Percentiles rank a stretch among this genome's conserved stretches.
Conservation (phyloP, 1,140 invertebrate genomes). For the Orius laevigatus region DNA sequence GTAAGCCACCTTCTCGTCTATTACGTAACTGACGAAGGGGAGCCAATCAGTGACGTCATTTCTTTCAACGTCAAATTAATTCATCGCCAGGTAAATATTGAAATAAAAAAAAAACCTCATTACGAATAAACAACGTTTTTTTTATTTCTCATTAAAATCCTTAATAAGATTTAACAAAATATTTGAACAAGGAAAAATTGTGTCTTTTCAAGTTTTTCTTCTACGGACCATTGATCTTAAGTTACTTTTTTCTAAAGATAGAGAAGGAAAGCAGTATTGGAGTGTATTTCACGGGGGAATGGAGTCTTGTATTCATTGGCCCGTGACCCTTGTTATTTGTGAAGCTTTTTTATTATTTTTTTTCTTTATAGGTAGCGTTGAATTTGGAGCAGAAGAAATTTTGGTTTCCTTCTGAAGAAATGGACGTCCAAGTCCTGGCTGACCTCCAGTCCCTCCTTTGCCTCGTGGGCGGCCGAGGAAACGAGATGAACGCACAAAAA, state of each 20-base stretch:
- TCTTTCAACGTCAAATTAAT: conserved; percentile 41
- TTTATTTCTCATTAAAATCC: neutral
- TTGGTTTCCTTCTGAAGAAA: conserved; percentile 34
- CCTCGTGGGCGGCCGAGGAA: conserved; percentile 31
- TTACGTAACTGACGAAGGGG: conserved; percentile 54
- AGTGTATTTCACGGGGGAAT: too few species aligned
- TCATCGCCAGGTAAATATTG: conserved; percentile 41
- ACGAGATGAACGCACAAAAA: conserved; percentile 26
- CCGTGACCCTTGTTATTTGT: too few species aligned
- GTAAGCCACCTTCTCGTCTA: conserved; percentile 56
- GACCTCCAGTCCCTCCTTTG: conserved; percentile 37
- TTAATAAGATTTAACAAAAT: neutral
- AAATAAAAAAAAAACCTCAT: conserved; percentile 4
- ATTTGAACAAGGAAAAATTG: too few species aligned
- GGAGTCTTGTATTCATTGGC: too few species aligned
- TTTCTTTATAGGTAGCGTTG: conserved; percentile 30
- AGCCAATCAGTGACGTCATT: conserved; percentile 49
- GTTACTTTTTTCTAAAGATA: too few species aligned
- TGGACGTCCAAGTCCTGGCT: conserved; percentile 35
- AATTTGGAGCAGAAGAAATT: conserved; percentile 35
- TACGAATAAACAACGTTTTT: neutral
- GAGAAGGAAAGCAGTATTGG: too few species aligned
- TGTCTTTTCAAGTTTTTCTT: too few species aligned
- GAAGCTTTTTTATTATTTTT: too few species aligned
- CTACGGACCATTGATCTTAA: too few species aligned